phyloP scores from a whole-genome alignment of 2,113 vertebrate species.

The Elaphurus davidianus region DNA sequence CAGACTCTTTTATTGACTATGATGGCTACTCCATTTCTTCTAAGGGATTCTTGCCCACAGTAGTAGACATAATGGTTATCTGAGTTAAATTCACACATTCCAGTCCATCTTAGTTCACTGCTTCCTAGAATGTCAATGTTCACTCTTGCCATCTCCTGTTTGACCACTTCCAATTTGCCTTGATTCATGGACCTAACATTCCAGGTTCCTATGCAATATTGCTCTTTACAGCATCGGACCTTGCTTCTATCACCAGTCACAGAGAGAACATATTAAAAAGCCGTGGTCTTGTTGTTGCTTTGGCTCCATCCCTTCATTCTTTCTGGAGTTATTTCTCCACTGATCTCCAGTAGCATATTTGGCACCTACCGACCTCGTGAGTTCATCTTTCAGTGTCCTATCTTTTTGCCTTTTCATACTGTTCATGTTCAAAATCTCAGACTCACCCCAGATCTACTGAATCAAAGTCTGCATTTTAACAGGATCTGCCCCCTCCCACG shows the following conservation, averaged over 20 bases:
- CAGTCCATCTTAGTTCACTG: not conserved
- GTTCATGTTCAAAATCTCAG: not conserved
- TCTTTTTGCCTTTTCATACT: not conserved
- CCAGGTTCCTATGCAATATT: not conserved
- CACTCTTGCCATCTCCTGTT: not conserved
- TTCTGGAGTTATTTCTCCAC: not conserved
- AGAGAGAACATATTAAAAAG: too few relatives aligned
- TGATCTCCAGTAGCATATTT: not conserved
- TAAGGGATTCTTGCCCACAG: not conserved
- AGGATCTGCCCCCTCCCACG: not conserved
- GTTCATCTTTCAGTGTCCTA: not conserved
- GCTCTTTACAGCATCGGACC: not conserved
- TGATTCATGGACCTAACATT: not conserved
- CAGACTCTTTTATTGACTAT: not conserved
- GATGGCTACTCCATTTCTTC: not conserved
- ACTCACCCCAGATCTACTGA: not conserved
- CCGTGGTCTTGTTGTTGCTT: not conserved
- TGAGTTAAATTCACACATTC: not conserved
- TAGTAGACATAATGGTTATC: not conserved
- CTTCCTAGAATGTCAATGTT: not conserved
- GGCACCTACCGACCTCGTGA: not conserved
- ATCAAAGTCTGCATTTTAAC: not conserved
- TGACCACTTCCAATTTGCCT: not conserved
- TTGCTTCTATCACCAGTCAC: not conserved
- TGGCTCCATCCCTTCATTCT: not conserved